A percentile compares a stretch with the other conserved stretches of the same genome.
phyloP scores from a whole-genome alignment of 2,113 vertebrate genomes.

The Hemicordylus capensis region DNA sequence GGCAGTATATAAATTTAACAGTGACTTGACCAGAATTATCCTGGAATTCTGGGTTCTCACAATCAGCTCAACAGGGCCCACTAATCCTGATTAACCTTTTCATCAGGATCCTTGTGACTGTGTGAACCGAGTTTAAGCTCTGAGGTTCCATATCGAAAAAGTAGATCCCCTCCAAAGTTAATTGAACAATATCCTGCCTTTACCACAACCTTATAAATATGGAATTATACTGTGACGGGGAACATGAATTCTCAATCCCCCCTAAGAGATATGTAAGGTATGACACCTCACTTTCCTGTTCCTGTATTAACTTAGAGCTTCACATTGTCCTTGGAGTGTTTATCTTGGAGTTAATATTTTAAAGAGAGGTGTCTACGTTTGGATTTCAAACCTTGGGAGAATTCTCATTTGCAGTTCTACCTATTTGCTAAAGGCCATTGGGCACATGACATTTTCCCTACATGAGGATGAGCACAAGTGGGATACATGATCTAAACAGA shows the following conservation, averaged over 20 bases:
- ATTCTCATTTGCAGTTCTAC: neutral
- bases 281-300: too few relatives aligned
- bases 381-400: neutral
- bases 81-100: too few relatives aligned
- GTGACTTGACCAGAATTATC: too few relatives aligned
- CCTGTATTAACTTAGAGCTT: neutral
- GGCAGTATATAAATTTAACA: too few relatives aligned
- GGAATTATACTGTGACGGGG: neutral
- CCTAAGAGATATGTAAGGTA: neutral
- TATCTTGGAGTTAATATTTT: neutral
- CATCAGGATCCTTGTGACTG: too few relatives aligned
- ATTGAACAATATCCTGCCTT: neutral
- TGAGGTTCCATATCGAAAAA: neutral
- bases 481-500: too few relatives aligned
- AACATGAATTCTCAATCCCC: neutral
- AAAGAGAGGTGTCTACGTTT: neutral
- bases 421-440: neutral
- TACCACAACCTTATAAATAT: neutral
- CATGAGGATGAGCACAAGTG: too few relatives aligned
- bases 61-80: too few relatives aligned
- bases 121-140: too few relatives aligned
- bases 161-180: neutral
- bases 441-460: neutral
- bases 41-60: too few relatives aligned
- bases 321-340: neutral